phyloP scores from a whole-genome alignment of 2,113 vertebrate genomes.

The Gymnarchus niloticus region DNA sequence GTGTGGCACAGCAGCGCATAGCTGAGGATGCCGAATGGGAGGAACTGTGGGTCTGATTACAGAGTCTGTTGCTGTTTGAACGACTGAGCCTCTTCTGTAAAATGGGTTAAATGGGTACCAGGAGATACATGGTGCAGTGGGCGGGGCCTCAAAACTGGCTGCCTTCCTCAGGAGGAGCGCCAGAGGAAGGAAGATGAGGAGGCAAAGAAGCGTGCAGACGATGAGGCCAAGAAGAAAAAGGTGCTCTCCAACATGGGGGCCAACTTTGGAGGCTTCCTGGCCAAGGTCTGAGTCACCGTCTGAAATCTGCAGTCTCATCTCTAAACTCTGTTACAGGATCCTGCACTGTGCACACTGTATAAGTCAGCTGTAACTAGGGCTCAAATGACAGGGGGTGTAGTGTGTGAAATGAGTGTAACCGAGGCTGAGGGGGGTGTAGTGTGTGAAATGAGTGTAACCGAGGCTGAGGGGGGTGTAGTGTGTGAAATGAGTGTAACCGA shows the following conservation, averaged over 20 bases:
- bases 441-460: neutral
- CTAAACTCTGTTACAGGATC: neutral
- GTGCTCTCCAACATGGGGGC: conserved; percentile 91
- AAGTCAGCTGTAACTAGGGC: neutral
- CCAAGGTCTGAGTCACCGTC: conserved; percentile 67
- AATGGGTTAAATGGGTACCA: too few relatives aligned
- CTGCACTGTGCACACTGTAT: neutral
- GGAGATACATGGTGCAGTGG: too few relatives aligned
- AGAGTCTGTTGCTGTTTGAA: too few relatives aligned
- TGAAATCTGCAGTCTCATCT: neutral
- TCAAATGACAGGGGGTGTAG: neutral
- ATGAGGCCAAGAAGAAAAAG: conserved; percentile 96
- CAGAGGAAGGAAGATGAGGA: conserved; percentile 91
- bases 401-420: neutral
- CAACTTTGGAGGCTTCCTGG: conserved; percentile 88
- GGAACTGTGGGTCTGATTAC: too few relatives aligned
- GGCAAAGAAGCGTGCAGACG: conserved; percentile 81
- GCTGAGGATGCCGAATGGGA: neutral
- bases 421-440: neutral
- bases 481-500: neutral
- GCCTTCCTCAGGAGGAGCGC: conserved; percentile 77
- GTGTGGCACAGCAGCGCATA: neutral
- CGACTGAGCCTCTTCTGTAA: too few relatives aligned
- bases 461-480: neutral
- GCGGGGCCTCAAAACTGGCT: neutral